Conservation (phyloP, 2,888 invertebrate species). For the Phymatocera aterrima region DNA sequence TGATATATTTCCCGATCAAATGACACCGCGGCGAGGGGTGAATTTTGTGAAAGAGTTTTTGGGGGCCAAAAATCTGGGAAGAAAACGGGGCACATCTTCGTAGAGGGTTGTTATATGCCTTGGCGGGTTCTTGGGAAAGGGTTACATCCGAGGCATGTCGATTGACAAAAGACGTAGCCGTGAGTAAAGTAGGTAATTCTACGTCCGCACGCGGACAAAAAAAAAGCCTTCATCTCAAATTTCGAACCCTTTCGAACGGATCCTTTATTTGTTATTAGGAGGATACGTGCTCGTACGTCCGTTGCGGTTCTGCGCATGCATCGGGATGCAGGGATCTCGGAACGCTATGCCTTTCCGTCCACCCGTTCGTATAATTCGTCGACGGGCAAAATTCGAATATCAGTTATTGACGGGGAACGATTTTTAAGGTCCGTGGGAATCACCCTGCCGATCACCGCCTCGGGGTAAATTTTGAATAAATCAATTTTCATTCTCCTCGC, state of each 20-base stretch:
- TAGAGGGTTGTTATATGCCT: constrained; percentile 50
- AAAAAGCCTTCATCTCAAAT: constrained; percentile 36
- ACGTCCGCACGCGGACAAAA: neutral
- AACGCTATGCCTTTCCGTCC: constrained; percentile 49
- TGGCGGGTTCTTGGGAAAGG: constrained; percentile 46
- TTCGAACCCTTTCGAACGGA: constrained; percentile 43
- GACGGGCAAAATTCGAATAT: constrained; percentile 64
- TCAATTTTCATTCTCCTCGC: constrained; percentile 49
- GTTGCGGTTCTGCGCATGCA: constrained; percentile 48
- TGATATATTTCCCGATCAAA: constrained; percentile 32
- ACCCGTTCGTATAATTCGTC: constrained; percentile 39
- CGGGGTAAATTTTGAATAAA: constrained; percentile 53
- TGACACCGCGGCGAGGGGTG: constrained; percentile 12
- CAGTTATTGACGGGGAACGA: constrained; percentile 66
- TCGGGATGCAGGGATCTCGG: constrained; percentile 55
- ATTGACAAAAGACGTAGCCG: constrained; percentile 19
- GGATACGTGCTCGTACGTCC: constrained; percentile 34
- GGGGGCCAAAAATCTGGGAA: constrained; percentile 53
- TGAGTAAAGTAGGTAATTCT: constrained; percentile 39
- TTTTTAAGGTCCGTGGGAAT: constrained; percentile 54
- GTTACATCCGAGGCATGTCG: constrained; percentile 45
- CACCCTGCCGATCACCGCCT: constrained; percentile 46
- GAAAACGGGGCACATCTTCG: constrained; percentile 55
- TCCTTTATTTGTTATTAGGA: constrained; percentile 58
- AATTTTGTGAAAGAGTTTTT: constrained; percentile 32